These are phyloP conservation scores for Notodonta ziczac DNA, from an alignment of 2,888 invertebrate genomes.

Conservation along the genomic window DNA sequence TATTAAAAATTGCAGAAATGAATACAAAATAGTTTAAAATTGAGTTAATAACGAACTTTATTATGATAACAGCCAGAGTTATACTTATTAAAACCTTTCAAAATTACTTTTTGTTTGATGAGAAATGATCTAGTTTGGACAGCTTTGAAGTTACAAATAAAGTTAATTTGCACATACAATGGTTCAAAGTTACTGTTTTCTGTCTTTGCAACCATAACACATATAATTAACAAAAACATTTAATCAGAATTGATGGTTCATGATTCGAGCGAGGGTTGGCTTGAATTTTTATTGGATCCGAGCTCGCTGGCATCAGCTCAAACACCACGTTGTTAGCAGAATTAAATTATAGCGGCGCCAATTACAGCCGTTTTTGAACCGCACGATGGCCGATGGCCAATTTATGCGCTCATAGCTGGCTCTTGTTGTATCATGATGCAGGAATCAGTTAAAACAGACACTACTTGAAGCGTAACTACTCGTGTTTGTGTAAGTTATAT, in stretches of 20 bases:
- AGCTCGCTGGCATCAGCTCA: slow-evolving; percentile 75
- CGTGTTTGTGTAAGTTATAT: too few species aligned
- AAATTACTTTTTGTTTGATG: too few species aligned
- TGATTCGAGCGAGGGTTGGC: slow-evolving; percentile 50
- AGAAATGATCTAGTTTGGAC: too few species aligned
- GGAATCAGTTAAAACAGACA: too few species aligned
- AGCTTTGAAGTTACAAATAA: too few species aligned
- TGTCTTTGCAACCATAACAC: background rate
- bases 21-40: too few species aligned
- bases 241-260: slow-evolving; percentile 55
- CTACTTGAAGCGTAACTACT: too few species aligned
- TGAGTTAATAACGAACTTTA: too few species aligned
- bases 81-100: too few species aligned
- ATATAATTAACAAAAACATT: slow-evolving; percentile 15
- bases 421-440: background rate
- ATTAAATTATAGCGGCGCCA: slow-evolving; percentile 79
- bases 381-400: slow-evolving; percentile 75
- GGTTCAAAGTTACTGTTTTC: background rate
- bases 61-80: too few species aligned
- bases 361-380: slow-evolving; percentile 79
- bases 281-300: slow-evolving; percentile 74
- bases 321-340: slow-evolving; percentile 74
- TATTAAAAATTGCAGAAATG: too few species aligned
- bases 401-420: slow-evolving; percentile 61
- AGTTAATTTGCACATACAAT: too few species aligned